Evolutionary conservation across 2,888 invertebrate genomes (phyloP).

Genomic region (Phalera bucephala): DNA sequence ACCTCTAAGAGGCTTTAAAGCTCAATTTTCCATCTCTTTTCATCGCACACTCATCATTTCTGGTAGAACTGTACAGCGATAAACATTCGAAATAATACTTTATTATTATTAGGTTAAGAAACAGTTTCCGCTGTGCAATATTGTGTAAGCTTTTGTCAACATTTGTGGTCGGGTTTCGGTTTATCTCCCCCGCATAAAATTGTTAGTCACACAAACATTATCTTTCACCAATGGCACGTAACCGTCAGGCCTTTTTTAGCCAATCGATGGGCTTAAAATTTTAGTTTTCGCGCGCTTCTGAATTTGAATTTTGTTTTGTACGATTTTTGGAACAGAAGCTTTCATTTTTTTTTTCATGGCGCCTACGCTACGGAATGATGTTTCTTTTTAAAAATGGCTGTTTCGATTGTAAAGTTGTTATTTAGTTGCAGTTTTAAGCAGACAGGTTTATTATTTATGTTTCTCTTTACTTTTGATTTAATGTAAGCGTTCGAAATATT

Average conservation of each 20-base stretch:
- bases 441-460: no score
- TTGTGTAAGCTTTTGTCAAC: constrained; percentile 60
- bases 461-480: no score
- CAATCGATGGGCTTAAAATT: constrained; percentile 62
- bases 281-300: constrained; percentile 55
- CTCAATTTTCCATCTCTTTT: constrained; percentile 53
- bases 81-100: constrained; percentile 17
- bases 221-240: constrained; percentile 79
- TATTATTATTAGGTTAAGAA: constrained; percentile 22
- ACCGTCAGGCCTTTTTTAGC: constrained; percentile 62
- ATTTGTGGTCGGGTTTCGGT: constrained; percentile 73
- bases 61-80: constrained; percentile 30
- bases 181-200: constrained; percentile 75
- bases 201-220: constrained; percentile 75
- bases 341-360: constrained; percentile 23
- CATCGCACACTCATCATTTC: constrained; percentile 45
- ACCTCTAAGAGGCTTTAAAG: constrained; percentile 39
- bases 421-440: no score
- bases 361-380: no score
- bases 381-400: no score
- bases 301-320: constrained; percentile 51
- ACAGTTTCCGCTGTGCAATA: constrained; percentile 26
- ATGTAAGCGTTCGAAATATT: no score
- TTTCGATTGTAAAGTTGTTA: no score
- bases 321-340: constrained; percentile 31